A percentile compares a stretch with the other conserved stretches of the same genome.
Evolutionary conservation across 2,113 vertebrate genomes (phyloP).

Genomic region (Grallaria varia): DNA sequence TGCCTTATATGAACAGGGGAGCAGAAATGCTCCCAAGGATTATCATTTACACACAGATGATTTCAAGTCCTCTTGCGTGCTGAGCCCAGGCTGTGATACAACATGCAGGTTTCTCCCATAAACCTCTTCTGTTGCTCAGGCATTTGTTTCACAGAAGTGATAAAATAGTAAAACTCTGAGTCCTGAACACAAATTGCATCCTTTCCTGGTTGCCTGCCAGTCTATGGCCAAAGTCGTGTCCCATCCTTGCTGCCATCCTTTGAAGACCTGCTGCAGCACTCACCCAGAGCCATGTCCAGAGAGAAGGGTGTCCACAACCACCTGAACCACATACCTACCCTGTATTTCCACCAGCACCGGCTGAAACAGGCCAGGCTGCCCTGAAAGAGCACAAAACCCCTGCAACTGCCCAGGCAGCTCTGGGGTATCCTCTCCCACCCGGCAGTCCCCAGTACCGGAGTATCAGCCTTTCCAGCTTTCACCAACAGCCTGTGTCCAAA

Average conservation of each 20-base stretch:
- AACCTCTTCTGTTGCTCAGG: not conserved
- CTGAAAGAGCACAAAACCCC: not conserved
- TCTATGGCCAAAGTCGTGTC: not conserved
- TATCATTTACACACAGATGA: not conserved
- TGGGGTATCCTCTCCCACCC: not conserved
- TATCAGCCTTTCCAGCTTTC: not conserved
- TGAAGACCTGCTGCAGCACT: not conserved
- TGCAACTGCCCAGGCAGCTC: rapidly evolving
- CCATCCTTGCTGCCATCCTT: not conserved
- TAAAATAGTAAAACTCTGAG: not conserved
- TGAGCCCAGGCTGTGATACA: not conserved
- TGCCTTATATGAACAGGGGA: not conserved
- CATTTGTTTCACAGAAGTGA: not conserved
- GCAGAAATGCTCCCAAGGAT: not conserved
- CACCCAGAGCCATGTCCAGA: not conserved
- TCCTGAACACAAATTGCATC: not conserved
- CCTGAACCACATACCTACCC: rapidly evolving
- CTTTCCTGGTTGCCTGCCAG: not conserved
- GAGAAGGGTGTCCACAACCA: not conserved
- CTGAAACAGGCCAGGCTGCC: not conserved
- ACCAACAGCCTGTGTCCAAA: not conserved
- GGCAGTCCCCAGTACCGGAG: rapidly evolving
- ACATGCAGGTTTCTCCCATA: not conserved
- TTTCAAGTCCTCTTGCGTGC: not conserved
- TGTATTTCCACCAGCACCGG: not conserved